Evolutionary conservation across 1,140 invertebrate genomes (phyloP).

Genomic region (Eupristina koningsbergeri): DNA sequence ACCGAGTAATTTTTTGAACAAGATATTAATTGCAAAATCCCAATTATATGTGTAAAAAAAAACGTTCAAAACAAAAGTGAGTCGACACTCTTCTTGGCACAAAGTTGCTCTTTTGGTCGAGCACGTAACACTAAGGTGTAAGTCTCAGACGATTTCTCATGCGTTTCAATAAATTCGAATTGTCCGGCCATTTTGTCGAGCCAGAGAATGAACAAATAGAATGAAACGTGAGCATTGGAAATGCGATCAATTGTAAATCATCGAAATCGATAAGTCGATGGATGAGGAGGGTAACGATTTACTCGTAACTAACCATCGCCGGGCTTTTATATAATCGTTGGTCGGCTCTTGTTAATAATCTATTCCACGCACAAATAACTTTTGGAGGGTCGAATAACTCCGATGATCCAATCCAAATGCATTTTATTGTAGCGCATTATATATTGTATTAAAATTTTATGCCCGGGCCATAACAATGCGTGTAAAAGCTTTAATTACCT

Average conservation of each 20-base stretch:
- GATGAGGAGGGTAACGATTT: background rate
- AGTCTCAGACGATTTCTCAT: conserved; percentile 36
- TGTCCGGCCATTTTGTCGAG: background rate
- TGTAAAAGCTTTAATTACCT: conserved; percentile 39
- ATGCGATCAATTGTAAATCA: background rate
- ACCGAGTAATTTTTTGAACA: too few species aligned
- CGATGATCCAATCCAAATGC: conserved; percentile 13
- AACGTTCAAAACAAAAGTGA: too few species aligned
- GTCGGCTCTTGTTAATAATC: background rate
- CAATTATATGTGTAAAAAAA: too few species aligned
- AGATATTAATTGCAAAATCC: too few species aligned
- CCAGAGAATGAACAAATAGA: background rate
- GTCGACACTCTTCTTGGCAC: background rate
- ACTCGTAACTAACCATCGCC: background rate
- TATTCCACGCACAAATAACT: background rate
- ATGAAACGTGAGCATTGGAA: background rate
- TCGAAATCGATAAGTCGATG: conserved; percentile 1
- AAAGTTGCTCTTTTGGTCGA: conserved; percentile 23
- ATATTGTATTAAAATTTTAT: conserved; percentile 14
- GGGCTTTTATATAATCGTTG: background rate
- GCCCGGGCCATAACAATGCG: conserved; percentile 15
- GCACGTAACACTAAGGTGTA: too few species aligned
- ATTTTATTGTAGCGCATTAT: conserved; percentile 4
- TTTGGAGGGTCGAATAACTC: background rate
- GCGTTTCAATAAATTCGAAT: background rate